phyloP scores from a whole-genome alignment of 37 sponge, comb jelly and placozoan species.

The Lycopodina hypogea region DNA sequence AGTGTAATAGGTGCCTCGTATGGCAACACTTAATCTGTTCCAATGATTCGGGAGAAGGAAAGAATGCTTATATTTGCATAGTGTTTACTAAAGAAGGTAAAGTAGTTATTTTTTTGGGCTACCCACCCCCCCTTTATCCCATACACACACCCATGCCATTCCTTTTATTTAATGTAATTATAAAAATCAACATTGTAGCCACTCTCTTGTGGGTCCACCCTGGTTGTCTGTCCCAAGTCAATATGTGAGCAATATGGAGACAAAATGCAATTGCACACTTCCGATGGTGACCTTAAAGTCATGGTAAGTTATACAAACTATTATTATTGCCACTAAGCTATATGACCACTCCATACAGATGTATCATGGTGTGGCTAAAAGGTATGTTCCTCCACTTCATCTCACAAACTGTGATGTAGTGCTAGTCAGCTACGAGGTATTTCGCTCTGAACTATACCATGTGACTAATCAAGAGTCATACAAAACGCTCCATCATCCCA shows the following conservation, averaged over 20 bases:
- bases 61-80: slow-evolving; percentile 25
- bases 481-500: slow-evolving; percentile 41
- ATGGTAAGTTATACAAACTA: slow-evolving; percentile 26
- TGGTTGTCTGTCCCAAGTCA: slow-evolving; percentile 69
- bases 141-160: too few species aligned
- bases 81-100: slow-evolving; percentile 43
- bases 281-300: slow-evolving; percentile 32
- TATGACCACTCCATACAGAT: slow-evolving; percentile 9
- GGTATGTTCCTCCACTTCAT: slow-evolving; percentile 52
- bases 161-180: too few species aligned
- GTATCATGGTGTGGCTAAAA: slow-evolving; percentile 56
- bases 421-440: slow-evolving; percentile 68
- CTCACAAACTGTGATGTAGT: slow-evolving; percentile 69
- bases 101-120: too few species aligned
- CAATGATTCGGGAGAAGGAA: neutral
- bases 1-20: slow-evolving; percentile 66
- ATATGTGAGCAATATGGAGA: slow-evolving; percentile 75
- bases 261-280: slow-evolving; percentile 71
- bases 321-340: neutral
- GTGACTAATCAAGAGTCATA: slow-evolving; percentile 41
- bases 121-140: too few species aligned
- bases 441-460: slow-evolving; percentile 63
- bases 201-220: slow-evolving; percentile 53
- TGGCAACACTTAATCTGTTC: slow-evolving; percentile 75
- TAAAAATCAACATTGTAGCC: too few species aligned